Evolutionary conservation across 2,797 vertebrate genomes (phyloP).

Genomic region (Gila robusta): DNA sequence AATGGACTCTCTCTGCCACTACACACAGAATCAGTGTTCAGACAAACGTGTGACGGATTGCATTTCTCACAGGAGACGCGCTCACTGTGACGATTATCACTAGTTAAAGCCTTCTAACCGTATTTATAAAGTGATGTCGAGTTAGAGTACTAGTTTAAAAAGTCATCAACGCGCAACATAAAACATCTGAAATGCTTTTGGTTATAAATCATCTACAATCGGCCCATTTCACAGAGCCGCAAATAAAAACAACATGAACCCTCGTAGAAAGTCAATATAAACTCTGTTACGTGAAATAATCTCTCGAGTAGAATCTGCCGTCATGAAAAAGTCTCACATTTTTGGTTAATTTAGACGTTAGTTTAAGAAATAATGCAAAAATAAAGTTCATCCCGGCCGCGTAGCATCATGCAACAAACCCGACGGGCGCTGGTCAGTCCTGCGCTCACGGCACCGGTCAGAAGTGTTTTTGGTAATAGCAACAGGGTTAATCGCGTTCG

Average conservation of each 20-base stretch:
- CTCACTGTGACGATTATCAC: conserved; percentile 23
- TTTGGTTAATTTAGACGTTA: conserved; percentile 56
- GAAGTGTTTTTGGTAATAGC: conserved; percentile 64
- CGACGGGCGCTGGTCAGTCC: not conserved
- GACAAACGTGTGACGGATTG: not conserved
- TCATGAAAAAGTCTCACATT: conserved; percentile 46
- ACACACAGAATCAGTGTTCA: conserved; percentile 30
- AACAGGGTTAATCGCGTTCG: conserved; percentile 51
- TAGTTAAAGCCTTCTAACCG: conserved; percentile 65
- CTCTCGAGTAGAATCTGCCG: conserved; percentile 38
- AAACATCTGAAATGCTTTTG: conserved; percentile 76
- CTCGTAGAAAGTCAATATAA: conserved; percentile 52
- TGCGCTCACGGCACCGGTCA: not conserved
- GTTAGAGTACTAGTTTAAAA: conserved; percentile 55
- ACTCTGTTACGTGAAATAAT: conserved; percentile 34
- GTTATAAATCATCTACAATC: conserved; percentile 79
- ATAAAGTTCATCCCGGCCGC: conserved; percentile 21
- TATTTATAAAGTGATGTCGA: conserved; percentile 60
- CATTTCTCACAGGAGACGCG: conserved; percentile 32
- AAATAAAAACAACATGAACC: conserved; percentile 59
- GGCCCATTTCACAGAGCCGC: conserved; percentile 87
- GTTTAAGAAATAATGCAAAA: conserved; percentile 24
- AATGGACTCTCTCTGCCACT: not conserved
- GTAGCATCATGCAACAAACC: not conserved
- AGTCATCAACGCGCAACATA: conserved; percentile 59